Percentiles rank a stretch among this genome's conserved stretches.
phyloP scores from a whole-genome alignment of 2,797 vertebrate genomes.

The Mormyrus hasselquistii region DNA sequence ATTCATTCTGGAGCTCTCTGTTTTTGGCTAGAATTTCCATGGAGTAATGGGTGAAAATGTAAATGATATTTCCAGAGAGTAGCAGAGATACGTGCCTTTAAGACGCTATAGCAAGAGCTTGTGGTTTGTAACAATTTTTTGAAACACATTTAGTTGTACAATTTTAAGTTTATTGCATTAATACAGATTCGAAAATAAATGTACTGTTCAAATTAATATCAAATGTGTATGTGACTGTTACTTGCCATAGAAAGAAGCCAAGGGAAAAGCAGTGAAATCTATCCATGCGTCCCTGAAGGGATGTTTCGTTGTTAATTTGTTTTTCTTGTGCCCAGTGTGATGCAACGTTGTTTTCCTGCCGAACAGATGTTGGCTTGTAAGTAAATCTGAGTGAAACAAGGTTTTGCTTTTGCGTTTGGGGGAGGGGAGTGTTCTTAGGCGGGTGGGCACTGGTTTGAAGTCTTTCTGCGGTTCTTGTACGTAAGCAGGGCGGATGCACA shows the following conservation, averaged over 20 bases:
- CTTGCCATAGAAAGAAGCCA: background rate
- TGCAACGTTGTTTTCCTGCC: slow-evolving; percentile 2
- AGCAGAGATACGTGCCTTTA: background rate
- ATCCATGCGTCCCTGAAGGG: background rate
- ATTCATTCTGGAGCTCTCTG: background rate
- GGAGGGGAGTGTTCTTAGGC: background rate
- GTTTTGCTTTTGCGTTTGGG: background rate
- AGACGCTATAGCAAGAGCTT: background rate
- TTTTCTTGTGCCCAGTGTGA: slow-evolving; percentile 7
- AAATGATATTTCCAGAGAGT: background rate
- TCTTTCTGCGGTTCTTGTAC: background rate
- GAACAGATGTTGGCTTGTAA: slow-evolving; percentile 8
- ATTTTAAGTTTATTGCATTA: background rate
- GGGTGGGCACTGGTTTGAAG: background rate
- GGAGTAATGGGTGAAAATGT: background rate
- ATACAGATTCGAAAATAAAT: background rate
- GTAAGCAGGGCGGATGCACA: background rate
- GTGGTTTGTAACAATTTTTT: background rate
- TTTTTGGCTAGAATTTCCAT: background rate
- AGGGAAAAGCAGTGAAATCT: background rate
- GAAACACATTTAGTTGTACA: background rate
- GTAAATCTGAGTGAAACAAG: slow-evolving; percentile 15
- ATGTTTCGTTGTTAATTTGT: background rate
- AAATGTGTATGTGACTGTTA: background rate
- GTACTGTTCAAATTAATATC: background rate